Evolutionary conservation across 2,113 vertebrate species (phyloP).

Genomic region (Rhadina sibilatrix): DNA sequence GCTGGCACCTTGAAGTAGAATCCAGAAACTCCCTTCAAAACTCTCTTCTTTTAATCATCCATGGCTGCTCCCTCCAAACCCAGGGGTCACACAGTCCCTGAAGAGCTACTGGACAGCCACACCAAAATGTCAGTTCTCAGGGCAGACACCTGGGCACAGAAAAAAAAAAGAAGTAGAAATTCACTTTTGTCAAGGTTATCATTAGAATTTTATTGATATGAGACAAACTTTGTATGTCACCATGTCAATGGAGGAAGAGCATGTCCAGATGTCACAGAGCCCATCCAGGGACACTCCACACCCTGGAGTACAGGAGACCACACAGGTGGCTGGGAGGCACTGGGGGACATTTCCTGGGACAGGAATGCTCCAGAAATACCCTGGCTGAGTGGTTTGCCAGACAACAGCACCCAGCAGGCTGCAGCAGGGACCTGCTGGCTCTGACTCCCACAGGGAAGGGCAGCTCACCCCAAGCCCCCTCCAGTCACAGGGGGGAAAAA

Average conservation of each 20-base stretch:
- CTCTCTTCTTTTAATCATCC: neutral
- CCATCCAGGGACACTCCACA: neutral
- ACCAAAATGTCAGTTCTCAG: neutral
- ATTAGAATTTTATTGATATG: slow-evolving; percentile 64
- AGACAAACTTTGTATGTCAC: slow-evolving; percentile 49
- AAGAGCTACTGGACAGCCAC: neutral
- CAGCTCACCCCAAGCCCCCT: neutral
- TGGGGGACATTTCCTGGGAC: neutral
- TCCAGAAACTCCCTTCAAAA: neutral
- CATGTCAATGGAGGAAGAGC: slow-evolving; percentile 30
- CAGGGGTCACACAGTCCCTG: neutral
- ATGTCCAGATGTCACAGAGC: neutral
- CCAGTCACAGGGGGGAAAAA: neutral
- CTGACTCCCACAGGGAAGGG: neutral
- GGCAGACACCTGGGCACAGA: neutral
- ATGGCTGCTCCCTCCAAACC: neutral
- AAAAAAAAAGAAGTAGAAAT: neutral
- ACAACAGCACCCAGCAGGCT: neutral
- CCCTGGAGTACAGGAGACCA: neutral
- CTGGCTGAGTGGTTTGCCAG: accelerated
- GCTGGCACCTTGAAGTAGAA: neutral
- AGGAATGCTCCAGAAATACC: neutral
- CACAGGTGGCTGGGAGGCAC: accelerated
- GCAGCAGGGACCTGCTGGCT: neutral
- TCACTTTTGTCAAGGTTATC: slow-evolving; percentile 37